Evolutionary conservation across 2,888 invertebrate species (phyloP), one percentile per base, ranked within the genome.

Genomic region (Lasioglossum oenotherae): DNA sequence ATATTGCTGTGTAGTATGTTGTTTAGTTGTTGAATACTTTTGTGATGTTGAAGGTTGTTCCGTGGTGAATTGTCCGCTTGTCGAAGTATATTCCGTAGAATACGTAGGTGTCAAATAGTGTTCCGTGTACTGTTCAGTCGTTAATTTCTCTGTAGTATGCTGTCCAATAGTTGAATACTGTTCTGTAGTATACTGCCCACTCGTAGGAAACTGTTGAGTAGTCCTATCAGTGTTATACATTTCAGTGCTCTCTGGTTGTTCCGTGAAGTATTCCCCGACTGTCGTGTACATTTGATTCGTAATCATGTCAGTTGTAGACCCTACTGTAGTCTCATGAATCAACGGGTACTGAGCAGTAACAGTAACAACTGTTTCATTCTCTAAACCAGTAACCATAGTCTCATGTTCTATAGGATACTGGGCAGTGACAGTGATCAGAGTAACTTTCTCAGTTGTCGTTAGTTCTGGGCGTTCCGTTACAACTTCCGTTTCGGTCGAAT

Each of bases 331-430:
- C 27, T 75, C 60, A 2, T 35, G 31, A 12, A 78, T 16, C 23
- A 41, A 46, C 27, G 85, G 84, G 72, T 84, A 84, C 38, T 73
- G 79, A 41, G 79, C 79, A 10, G 83, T 83, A n/a, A 85, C 83
- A 3, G 74, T 83, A 10, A 83, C 46, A 19, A 83, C 73, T 35
- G 75, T 80, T 27, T 72, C 49, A 14, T 41, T 16, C 23, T 82
- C 31, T n/a, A 35, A 38, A 27, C 16, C 79, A 12, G 74, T 83
- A 10, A 83, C 57, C 14, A 76, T 73, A 41, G 75, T 82, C 27
- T 75, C 49, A 6, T 41, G 27, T 23, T 82, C 31, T 19, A 35
- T 19, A 44, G 84, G 83, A 53, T 84, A 84, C n/a, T 73, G 78
- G 23, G 78, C 78, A 8, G 83, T 83, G 35, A 84, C 84, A 19